A percentile compares a stretch with the other conserved stretches of the same genome.
phyloP scores from a whole-genome alignment of 1,140 invertebrate genomes.

The Drosophila melanogaster region Release_6_plus_ISO1_MT NC_004354.4:3925501-3926000 shows the following conservation, averaged over 20 bases:
- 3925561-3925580: neutral
- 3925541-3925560: neutral
- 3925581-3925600: slow-evolving; percentile 3
- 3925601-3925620: slow-evolving; percentile 19
- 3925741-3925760: neutral
- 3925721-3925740: neutral
- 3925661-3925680: slow-evolving; percentile 13
- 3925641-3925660: slow-evolving; percentile 44
- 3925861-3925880: neutral
- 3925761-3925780: neutral
- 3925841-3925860: no score
- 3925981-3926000: neutral
- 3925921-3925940: slow-evolving; percentile 20
- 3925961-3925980: slow-evolving; percentile 28
- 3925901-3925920: slow-evolving; percentile 1
- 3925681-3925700: neutral
- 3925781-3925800: neutral
- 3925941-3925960: slow-evolving; percentile 7
- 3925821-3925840: no score
- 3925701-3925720: neutral
- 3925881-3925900: neutral
- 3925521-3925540: slow-evolving; percentile 56
- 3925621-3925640: slow-evolving; percentile 16
- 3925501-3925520: slow-evolving; percentile 73
- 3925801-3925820: neutral